Evolutionary conservation across 2,797 vertebrate species (phyloP).

Genomic region (Limosa lapponica): DNA sequence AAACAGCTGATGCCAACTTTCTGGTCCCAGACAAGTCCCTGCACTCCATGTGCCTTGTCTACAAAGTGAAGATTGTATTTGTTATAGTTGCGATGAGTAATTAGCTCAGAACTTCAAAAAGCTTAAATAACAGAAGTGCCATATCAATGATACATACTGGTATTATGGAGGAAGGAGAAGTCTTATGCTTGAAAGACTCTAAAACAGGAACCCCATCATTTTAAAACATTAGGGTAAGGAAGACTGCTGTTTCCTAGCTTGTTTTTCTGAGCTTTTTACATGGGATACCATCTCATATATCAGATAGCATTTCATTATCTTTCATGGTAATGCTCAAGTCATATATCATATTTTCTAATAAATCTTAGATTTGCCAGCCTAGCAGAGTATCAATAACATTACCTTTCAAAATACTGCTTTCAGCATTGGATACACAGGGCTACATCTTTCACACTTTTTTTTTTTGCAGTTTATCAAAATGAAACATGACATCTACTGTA

Average conservation of each 20-base stretch:
- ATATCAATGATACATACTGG: accelerated
- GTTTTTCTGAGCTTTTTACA: not conserved
- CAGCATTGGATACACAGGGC: not conserved
- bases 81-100: not conserved
- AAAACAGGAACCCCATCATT: not conserved
- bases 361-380: conserved; percentile 46
- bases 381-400: not conserved
- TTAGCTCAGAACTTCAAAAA: not conserved
- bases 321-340: not conserved
- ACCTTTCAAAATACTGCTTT: conserved; percentile 24
- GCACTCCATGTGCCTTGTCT: not conserved
- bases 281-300: not conserved
- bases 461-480: conserved; percentile 45
- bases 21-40: not conserved
- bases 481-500: conserved; percentile 41
- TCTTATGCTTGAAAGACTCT: not conserved
- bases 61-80: not conserved
- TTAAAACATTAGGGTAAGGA: not conserved
- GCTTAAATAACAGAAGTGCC: not conserved
- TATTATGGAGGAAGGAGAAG: not conserved
- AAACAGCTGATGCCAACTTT: not conserved
- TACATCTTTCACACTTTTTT: not conserved
- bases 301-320: conserved; percentile 48
- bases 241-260: not conserved
- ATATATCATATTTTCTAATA: conserved; percentile 45